These are phyloP conservation scores for Amphipoea oculea DNA, from an alignment of 2,888 invertebrate genomes.

Conservation along the genomic window DNA sequence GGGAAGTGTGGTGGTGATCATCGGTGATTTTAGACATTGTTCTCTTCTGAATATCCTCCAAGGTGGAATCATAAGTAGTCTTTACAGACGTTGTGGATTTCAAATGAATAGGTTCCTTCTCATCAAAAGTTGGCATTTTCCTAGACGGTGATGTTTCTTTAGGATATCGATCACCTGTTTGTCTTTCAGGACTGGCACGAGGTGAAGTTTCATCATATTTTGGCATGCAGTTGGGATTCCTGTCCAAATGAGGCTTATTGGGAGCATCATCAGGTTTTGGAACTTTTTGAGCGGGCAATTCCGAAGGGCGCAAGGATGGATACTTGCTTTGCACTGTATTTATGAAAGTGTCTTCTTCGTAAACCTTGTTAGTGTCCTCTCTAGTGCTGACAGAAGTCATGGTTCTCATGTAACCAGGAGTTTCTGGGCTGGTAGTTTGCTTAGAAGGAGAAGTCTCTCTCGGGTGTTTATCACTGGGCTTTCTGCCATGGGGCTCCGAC, in stretches of 20 bases:
- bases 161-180: constrained; percentile 32
- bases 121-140: constrained; percentile 17
- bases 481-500: constrained; percentile 21
- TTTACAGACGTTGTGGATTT: constrained; percentile 58
- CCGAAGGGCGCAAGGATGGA: constrained; percentile 18
- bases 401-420: constrained; percentile 55
- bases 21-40: constrained; percentile 47
- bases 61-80: constrained; percentile 58
- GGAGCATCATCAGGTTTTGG: constrained; percentile 25
- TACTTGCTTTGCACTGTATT: constrained; percentile 30
- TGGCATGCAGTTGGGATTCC: constrained; percentile 36
- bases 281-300: constrained; percentile 18
- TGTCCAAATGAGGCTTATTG: constrained; percentile 46
- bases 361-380: constrained; percentile 35
- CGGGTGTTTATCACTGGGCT: constrained; percentile 12
- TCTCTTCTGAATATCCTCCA: constrained; percentile 58
- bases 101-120: constrained; percentile 54
- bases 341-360: constrained; percentile 16
- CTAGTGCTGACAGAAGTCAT: constrained; percentile 56
- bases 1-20: constrained; percentile 25
- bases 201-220: constrained; percentile 37
- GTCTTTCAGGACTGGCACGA: constrained; percentile 42
- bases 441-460: constrained; percentile 41
- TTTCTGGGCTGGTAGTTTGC: constrained; percentile 39
- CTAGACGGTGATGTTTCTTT: constrained; percentile 58